These are phyloP conservation scores for Hiodon alosoides DNA, from an alignment of 2,113 vertebrate genomes.

Conservation along the genomic window DNA sequence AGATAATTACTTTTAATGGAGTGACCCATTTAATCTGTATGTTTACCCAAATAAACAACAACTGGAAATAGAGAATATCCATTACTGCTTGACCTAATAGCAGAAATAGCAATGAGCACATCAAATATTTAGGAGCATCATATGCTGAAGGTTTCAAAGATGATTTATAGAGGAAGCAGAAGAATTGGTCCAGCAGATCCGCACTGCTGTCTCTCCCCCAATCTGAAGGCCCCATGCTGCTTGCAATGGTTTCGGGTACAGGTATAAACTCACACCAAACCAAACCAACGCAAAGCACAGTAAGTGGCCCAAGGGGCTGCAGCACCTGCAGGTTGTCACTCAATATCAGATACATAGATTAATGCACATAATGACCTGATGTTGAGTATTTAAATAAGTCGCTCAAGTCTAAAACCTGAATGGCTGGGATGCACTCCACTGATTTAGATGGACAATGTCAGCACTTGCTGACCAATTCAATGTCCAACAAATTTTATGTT, in stretches of 20 bases:
- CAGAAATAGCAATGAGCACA: background rate
- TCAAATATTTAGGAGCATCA: conserved; percentile 22
- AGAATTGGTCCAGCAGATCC: no score
- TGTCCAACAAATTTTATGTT: background rate
- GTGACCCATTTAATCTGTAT: conserved; percentile 16
- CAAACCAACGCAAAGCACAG: no score
- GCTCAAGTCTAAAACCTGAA: background rate
- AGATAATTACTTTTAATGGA: background rate
- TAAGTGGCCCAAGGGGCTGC: no score
- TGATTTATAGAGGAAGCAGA: background rate
- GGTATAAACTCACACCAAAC: no score
- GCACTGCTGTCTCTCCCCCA: no score
- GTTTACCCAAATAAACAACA: conserved; percentile 13
- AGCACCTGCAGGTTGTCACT: no score
- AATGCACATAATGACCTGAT: no score
- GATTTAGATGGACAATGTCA: background rate
- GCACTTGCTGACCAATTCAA: background rate
- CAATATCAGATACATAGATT: no score
- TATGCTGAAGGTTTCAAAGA: conserved; percentile 13
- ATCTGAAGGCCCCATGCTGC: no score
- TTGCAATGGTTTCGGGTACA: no score
- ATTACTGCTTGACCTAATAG: conserved; percentile 17
- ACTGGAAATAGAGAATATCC: background rate
- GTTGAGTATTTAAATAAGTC: no score
- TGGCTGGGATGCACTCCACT: background rate